These are phyloP conservation scores for Volucella inanis DNA, from an alignment of 2,888 invertebrate genomes.

Conservation along the genomic window DNA sequence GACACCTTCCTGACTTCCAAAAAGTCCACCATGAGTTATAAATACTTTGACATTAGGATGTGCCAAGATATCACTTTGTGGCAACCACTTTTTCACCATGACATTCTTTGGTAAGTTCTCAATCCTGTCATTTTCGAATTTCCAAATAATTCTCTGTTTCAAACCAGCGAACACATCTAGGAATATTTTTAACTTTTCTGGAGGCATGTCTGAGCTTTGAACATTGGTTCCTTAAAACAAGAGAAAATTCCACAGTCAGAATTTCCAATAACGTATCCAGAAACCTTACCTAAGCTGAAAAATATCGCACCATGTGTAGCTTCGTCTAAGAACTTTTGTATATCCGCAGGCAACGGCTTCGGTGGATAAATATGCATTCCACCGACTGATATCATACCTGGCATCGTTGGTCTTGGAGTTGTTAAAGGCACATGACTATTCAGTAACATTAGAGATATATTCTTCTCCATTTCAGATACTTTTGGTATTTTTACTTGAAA, in stretches of 20 bases:
- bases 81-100: conserved; percentile 80
- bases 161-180: conserved; percentile 84
- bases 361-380: conserved; percentile 76
- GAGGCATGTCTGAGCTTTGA: neutral
- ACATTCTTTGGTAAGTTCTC: conserved; percentile 80
- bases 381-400: conserved; percentile 76
- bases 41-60: conserved; percentile 86
- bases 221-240: too few species aligned
- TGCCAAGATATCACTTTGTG: conserved; percentile 89
- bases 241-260: too few species aligned
- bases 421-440: conserved; percentile 76
- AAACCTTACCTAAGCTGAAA: conserved; percentile 81
- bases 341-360: conserved; percentile 76
- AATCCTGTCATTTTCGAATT: conserved; percentile 83
- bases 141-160: conserved; percentile 86
- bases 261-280: conserved; percentile 80
- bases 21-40: conserved; percentile 84
- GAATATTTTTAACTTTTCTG: conserved; percentile 83
- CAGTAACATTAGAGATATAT: conserved; percentile 74
- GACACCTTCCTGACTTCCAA: conserved; percentile 90
- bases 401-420: conserved; percentile 73
- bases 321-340: conserved; percentile 78
- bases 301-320: conserved; percentile 81
- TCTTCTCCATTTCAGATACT: conserved; percentile 75
- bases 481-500: conserved; percentile 68